Base-by-base conservation (phyloP, 2,113 vertebrate genomes). In the Saimiri boliviensis region DNA sequence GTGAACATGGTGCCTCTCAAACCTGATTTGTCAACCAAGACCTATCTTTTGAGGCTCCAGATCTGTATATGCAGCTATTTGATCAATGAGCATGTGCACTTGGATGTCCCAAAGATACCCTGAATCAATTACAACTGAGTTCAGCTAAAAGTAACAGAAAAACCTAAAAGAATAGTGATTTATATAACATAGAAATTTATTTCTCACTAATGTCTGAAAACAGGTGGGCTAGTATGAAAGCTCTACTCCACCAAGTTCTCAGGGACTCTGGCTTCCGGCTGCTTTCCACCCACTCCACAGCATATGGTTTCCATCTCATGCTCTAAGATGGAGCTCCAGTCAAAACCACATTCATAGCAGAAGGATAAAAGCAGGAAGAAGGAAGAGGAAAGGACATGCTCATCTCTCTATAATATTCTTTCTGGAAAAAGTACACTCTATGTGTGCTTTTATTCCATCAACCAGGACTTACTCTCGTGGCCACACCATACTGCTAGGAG, bases 111-210 rank as follows among this genome's bases (percentile, higher is more conserved):
- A 74, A 91, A 93, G 37, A 71, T 84, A 85, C 21, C 19, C 54
- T 89, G 37, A 80, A 97, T 89, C 30, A 74, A 52, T 84, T 66
- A 93, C 40, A 27, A 92, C 74, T 87, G 85, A 89, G 79, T 92
- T 96, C 80, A 85, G 37, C 73, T 89, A 85, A 58, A 3, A 84
- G 16, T 58, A 86, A 97, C 14, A 86, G 85, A 91, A 93, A 96
- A 90, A 54, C 4, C 32, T 90, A 83, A 89, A 92, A 73, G 23
- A 82, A 89, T 0, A 66, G 19, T 76, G 37, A 35, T 80, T 92
- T 86, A 81, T 40, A 73, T 25, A 94, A 89, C 35, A 84, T 0
- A 92, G 30, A 92, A 88, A 14, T 76, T 81, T 83, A 52, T 71
- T 56, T 87, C 89, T 92, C 56, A 86, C 58, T 80, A 89, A 37